Percentiles rank a stretch among this genome's conserved stretches.
phyloP scores from a whole-genome alignment of 2,888 invertebrate species.

The Drosophila melanocephala region DNA sequence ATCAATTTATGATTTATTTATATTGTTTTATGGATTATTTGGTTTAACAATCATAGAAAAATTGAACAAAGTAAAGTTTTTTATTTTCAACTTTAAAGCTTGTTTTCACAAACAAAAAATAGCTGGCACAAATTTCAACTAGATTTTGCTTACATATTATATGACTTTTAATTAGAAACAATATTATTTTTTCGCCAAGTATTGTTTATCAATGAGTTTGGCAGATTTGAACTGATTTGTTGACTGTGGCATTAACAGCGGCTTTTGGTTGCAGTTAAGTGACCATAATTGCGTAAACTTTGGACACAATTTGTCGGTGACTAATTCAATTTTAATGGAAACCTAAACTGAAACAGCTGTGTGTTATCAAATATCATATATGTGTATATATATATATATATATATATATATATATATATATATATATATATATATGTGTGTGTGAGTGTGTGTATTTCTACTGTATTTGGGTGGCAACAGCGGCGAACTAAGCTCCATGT shows the following conservation, averaged over 20 bases:
- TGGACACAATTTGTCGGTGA: constrained; percentile 25
- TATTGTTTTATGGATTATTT: neutral
- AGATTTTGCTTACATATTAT: neutral
- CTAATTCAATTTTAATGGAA: constrained; percentile 65
- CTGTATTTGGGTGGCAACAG: constrained; percentile 19
- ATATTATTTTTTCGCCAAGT: neutral
- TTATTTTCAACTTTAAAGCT: neutral
- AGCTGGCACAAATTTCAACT: neutral
- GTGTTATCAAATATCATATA: constrained; percentile 47
- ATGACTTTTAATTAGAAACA: neutral
- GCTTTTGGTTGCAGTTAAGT: constrained; percentile 27
- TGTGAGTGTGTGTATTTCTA: constrained; percentile 3
- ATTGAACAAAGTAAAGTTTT: neutral
- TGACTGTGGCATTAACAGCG: constrained; percentile 15
- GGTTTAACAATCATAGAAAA: neutral
- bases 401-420: constrained; percentile 4
- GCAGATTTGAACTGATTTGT: constrained; percentile 15
- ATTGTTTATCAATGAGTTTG: neutral
- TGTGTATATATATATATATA: constrained; percentile 6
- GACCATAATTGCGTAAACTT: constrained; percentile 25
- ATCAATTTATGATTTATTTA: neutral
- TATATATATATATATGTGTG: constrained; percentile 5
- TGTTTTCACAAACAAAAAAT: neutral
- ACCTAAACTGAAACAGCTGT: constrained; percentile 43
- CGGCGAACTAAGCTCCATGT: constrained; percentile 27